Percentiles rank a stretch among this genome's conserved stretches.
Conservation (phyloP, 2,113 vertebrate genomes). For the Condylura cristata region DNA sequence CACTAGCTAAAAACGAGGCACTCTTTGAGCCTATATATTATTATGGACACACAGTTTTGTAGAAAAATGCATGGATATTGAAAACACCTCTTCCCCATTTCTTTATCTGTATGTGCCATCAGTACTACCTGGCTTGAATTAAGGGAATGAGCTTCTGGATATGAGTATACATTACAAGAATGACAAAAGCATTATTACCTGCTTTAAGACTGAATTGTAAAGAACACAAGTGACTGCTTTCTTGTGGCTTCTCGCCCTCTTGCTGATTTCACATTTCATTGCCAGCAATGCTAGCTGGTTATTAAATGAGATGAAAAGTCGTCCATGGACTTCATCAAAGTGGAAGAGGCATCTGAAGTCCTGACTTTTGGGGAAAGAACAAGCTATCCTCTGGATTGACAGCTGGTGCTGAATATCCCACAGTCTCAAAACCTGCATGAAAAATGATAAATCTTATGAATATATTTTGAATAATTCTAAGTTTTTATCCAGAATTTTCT, state of each 20-base stretch:
- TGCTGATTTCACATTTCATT: constrained; percentile 72
- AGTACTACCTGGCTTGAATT: constrained; percentile 1
- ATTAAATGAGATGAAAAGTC: constrained; percentile 80
- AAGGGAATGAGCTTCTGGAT: constrained; percentile 4
- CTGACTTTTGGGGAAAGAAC: constrained; percentile 80
- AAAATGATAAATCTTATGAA: neutral
- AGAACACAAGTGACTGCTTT: constrained; percentile 86
- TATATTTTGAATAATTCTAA: neutral
- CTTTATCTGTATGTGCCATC: neutral
- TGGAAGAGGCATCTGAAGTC: constrained; percentile 81
- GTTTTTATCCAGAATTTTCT: neutral
- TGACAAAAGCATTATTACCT: constrained; percentile 76
- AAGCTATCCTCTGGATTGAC: constrained; percentile 82
- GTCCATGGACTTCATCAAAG: constrained; percentile 82
- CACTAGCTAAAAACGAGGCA: neutral
- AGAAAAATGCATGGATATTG: neutral
- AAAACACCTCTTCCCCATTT: neutral
- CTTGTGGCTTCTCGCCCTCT: constrained; percentile 83
- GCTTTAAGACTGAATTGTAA: constrained; percentile 82
- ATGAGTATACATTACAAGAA: neutral
- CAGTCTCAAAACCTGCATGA: constrained; percentile 81
- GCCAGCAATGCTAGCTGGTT: constrained; percentile 86
- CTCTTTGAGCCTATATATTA: neutral
- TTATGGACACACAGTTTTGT: neutral
- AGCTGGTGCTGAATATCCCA: constrained; percentile 84